Evolutionary conservation across 2,888 invertebrate genomes (phyloP).

Genomic region (Monochamus alternatus): DNA sequence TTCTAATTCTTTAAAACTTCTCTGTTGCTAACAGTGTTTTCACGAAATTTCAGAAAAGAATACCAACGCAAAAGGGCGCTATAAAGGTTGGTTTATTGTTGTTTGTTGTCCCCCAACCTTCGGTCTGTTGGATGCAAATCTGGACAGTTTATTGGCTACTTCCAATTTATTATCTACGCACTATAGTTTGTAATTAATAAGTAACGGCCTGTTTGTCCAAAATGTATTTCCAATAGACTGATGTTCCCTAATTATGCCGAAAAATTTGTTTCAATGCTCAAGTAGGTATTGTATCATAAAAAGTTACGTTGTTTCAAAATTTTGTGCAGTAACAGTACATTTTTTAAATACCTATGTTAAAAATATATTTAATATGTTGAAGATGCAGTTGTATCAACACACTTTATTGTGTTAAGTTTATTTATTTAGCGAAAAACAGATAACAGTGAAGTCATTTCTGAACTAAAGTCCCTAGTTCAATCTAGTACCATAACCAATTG

Average conservation of each 20-base stretch:
- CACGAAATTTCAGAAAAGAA: constrained; percentile 24
- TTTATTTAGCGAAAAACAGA: too few relatives aligned
- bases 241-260: background rate
- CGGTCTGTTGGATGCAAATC: constrained; percentile 17
- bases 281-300: constrained; percentile 26
- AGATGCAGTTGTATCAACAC: too few relatives aligned
- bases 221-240: constrained; percentile 18
- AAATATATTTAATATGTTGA: too few relatives aligned
- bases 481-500: too few relatives aligned
- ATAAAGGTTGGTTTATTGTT: constrained; percentile 27
- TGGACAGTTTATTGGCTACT: too few relatives aligned
- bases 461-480: too few relatives aligned
- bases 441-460: too few relatives aligned
- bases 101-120: constrained; percentile 16
- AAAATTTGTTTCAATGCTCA: background rate
- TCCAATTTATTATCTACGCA: background rate
- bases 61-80: constrained; percentile 14
- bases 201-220: background rate
- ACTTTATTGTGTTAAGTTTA: too few relatives aligned
- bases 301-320: background rate
- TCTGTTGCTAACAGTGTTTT: constrained; percentile 11
- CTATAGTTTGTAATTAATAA: too few relatives aligned
- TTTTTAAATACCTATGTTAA: too few relatives aligned
- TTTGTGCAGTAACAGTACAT: too few relatives aligned
- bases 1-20: constrained; percentile 27